Evolutionary conservation across 2,797 vertebrate genomes (phyloP).

Genomic region (Phataginus tetradactyla): DNA sequence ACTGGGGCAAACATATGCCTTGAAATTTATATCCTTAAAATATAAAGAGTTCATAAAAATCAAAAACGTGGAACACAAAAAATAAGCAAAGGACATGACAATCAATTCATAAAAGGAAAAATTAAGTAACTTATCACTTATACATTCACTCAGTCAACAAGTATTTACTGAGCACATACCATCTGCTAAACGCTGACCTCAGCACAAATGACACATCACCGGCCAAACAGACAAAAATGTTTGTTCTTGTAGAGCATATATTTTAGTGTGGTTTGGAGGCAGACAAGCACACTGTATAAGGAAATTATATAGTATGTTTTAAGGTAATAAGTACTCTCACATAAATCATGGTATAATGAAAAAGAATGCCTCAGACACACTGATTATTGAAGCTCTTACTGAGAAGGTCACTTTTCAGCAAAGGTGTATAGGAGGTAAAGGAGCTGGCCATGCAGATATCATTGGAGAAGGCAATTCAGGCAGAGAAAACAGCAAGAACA

Average conservation of each 20-base stretch:
- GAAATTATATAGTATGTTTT: not conserved
- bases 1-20: not conserved
- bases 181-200: not conserved
- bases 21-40: not conserved
- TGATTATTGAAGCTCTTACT: not conserved
- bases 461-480: not conserved
- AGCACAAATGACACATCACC: not conserved
- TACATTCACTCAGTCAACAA: not conserved
- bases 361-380: not conserved
- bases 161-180: not conserved
- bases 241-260: not conserved
- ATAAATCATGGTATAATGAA: not conserved
- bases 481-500: not conserved
- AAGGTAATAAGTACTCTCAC: slow-evolving; percentile 15
- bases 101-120: slow-evolving; percentile 4
- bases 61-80: not conserved
- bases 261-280: not conserved
- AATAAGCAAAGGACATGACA: not conserved
- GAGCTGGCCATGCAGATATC: not conserved
- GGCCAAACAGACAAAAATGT: not conserved
- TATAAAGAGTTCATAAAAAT: not conserved
- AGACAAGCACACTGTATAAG: not conserved
- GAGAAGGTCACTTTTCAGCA: not conserved
- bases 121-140: not conserved
- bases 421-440: not conserved